Conservation (phyloP, 2,797 vertebrate genomes). For the Agapornis canus region DNA sequence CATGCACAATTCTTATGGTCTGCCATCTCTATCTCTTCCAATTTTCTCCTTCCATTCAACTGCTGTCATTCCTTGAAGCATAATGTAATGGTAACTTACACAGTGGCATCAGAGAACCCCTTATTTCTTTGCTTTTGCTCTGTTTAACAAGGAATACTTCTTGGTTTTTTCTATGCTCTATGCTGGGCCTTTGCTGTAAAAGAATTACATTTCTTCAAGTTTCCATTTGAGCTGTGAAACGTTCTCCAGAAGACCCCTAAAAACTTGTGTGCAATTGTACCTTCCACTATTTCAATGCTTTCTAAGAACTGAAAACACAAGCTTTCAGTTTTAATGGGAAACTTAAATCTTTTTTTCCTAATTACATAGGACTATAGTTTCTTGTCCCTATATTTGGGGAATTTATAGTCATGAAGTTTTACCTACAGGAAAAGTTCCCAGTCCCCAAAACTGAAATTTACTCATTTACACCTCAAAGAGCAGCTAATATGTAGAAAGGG, state of each 20-base stretch:
- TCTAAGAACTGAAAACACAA: neutral
- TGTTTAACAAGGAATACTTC: neutral
- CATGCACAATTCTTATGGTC: neutral
- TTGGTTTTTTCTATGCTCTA: neutral
- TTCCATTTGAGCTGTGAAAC: neutral
- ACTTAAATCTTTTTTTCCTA: neutral
- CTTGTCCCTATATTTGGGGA: neutral
- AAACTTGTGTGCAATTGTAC: neutral
- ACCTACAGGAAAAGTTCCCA: neutral
- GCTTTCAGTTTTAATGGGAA: neutral
- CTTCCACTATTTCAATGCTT: neutral
- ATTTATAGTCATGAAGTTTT: neutral
- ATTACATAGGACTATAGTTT: neutral
- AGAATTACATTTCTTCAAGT: neutral
- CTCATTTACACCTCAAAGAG: neutral
- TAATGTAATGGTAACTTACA: neutral
- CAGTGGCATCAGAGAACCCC: neutral
- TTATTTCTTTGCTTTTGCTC: neutral
- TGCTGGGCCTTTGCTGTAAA: neutral
- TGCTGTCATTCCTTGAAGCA: slow-evolving; percentile 1
- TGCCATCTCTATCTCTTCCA: neutral
- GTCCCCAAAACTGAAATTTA: neutral
- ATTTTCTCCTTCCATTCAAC: neutral
- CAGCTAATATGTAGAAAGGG: neutral
- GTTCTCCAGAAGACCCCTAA: neutral